A percentile compares a stretch with the other conserved stretches of the same genome.
phyloP scores from a whole-genome alignment of 2,888 invertebrate genomes.

The Trichopoda pennipes region DNA sequence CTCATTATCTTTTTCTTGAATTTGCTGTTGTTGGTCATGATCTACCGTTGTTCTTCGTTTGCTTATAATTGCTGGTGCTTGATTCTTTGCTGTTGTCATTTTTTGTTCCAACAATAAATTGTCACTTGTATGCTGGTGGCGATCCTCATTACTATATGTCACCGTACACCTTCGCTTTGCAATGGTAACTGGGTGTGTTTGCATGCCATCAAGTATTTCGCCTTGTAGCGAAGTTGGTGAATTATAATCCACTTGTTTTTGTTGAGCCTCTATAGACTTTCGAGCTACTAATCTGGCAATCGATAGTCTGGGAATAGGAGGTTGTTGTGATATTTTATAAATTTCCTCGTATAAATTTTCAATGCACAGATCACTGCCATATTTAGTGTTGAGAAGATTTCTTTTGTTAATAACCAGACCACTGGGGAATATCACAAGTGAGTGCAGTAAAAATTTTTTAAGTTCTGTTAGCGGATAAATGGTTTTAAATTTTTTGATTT shows the following conservation, averaged over 20 bases:
- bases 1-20: constrained; percentile 12
- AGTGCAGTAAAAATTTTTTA: constrained; percentile 71
- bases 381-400: constrained; percentile 72
- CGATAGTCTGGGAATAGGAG: constrained; percentile 74
- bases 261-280: constrained; percentile 70
- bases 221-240: constrained; percentile 12
- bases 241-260: constrained; percentile 26
- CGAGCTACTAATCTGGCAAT: constrained; percentile 73
- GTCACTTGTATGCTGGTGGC: not conserved
- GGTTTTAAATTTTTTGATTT: constrained; percentile 69
- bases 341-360: constrained; percentile 72
- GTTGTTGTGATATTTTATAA: constrained; percentile 71
- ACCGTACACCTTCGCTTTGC: constrained; percentile 52
- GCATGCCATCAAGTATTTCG: constrained; percentile 10
- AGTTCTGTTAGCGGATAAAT: constrained; percentile 71
- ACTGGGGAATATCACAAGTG: constrained; percentile 76
- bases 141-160: constrained; percentile 54
- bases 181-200: constrained; percentile 25
- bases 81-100: not conserved
- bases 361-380: constrained; percentile 68
- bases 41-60: constrained; percentile 48
- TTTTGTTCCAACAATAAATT: constrained; percentile 5
- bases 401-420: constrained; percentile 75
- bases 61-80: not conserved
- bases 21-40: constrained; percentile 32